phyloP scores from a whole-genome alignment of 2,797 vertebrate species.

The Allobates femoralis region DNA sequence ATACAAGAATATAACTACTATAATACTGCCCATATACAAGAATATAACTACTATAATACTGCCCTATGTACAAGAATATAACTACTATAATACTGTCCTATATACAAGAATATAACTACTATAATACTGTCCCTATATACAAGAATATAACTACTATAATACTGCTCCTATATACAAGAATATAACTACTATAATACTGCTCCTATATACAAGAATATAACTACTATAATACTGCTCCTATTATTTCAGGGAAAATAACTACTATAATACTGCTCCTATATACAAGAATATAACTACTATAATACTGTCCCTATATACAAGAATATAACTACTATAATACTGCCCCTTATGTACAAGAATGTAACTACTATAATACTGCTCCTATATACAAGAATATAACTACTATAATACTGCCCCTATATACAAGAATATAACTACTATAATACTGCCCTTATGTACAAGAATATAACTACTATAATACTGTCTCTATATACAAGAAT shows the following conservation, averaged over 20 bases:
- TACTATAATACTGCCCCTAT: background rate
- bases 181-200: too few species aligned
- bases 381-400: background rate
- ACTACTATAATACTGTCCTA: slow-evolving; percentile 8
- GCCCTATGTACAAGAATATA: slow-evolving; percentile 2
- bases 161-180: too few species aligned
- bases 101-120: background rate
- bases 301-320: slow-evolving; percentile 1
- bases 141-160: too few species aligned
- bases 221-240: background rate
- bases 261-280: too few species aligned
- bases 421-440: slow-evolving; percentile 8
- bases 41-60: slow-evolving; percentile 13
- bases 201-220: too few species aligned
- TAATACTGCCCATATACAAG: too few species aligned
- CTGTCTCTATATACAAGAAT: too few species aligned
- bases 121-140: background rate
- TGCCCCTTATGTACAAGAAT: too few species aligned
- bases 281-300: slow-evolving; percentile 2
- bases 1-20: slow-evolving; percentile 1
- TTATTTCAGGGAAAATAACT: background rate
- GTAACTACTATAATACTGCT: too few species aligned
- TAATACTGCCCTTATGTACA: too few species aligned
- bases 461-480: too few species aligned
- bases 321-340: slow-evolving; percentile 16